These are phyloP conservation scores for Melospiza georgiana DNA, from an alignment of 2,113 vertebrate genomes.

Conservation along the genomic window DNA sequence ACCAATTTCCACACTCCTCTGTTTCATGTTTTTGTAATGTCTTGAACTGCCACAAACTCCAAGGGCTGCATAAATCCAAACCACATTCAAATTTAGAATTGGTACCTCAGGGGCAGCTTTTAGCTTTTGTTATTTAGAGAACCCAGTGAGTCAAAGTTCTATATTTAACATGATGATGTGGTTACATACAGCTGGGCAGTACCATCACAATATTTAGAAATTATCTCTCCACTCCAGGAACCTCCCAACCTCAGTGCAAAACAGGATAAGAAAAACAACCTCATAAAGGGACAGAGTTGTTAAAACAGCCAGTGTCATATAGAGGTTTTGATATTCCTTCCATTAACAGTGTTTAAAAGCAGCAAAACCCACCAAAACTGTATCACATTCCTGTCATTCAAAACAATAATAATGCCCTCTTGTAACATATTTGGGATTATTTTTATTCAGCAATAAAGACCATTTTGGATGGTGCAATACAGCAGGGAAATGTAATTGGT, in stretches of 20 bases:
- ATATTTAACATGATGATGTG: conserved; percentile 21
- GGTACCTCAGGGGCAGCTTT: not conserved
- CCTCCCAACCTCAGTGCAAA: not conserved
- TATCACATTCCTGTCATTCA: not conserved
- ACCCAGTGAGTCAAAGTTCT: conserved; percentile 16
- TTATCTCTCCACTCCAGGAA: not conserved
- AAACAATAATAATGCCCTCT: not conserved
- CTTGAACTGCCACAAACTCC: not conserved
- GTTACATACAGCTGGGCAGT: not conserved
- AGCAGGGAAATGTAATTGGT: not conserved
- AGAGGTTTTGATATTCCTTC: not conserved
- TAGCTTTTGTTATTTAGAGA: conserved; percentile 35
- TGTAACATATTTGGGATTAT: not conserved
- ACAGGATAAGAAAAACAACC: not conserved
- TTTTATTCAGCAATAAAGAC: no score
- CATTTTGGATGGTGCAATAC: not conserved
- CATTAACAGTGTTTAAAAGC: not conserved
- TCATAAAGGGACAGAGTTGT: not conserved
- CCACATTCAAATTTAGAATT: conserved; percentile 6
- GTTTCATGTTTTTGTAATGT: not conserved
- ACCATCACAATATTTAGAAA: not conserved
- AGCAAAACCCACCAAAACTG: not conserved
- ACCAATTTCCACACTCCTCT: not conserved
- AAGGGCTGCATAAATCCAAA: not conserved
- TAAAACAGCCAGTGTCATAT: not conserved